These are phyloP conservation scores for Theodoxus fluviatilis DNA, from an alignment of 2,888 invertebrate species.

Conservation along the genomic window DNA sequence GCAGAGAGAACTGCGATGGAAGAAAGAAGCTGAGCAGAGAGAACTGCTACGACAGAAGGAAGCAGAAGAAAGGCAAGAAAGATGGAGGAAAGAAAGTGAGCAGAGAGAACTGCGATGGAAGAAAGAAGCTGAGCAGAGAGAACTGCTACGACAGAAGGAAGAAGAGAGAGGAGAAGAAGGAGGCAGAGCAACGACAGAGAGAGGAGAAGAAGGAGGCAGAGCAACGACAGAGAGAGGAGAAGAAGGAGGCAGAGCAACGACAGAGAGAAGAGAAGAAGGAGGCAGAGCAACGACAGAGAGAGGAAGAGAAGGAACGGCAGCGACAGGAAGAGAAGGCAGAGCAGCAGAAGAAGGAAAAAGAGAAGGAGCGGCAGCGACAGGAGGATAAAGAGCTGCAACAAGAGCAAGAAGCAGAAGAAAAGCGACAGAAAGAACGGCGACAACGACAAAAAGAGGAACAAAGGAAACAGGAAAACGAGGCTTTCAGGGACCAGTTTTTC, in stretches of 20 bases:
- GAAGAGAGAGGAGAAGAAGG: background rate
- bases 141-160: background rate
- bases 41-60: background rate
- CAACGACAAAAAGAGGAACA: too few species aligned
- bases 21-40: too few species aligned
- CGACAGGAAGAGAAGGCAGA: slow-evolving; percentile 5
- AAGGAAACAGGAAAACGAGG: too few species aligned
- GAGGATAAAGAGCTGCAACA: too few species aligned
- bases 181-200: slow-evolving; percentile 22
- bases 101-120: too few species aligned
- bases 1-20: too few species aligned
- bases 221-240: background rate
- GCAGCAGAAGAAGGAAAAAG: background rate
- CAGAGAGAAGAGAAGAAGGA: background rate
- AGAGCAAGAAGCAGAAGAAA: too few species aligned
- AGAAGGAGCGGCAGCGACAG: background rate
- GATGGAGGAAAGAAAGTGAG: too few species aligned
- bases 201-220: slow-evolving; percentile 1
- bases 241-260: background rate
- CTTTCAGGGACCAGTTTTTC: too few species aligned
- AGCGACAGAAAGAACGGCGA: too few species aligned
- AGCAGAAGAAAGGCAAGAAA: background rate
- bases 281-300: background rate
- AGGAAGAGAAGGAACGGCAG: slow-evolving; percentile 5
- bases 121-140: too few species aligned